Percentiles rank a stretch among this genome's conserved stretches.
Conservation (phyloP, 2,888 invertebrate species). For the Melipona bicolor region DNA sequence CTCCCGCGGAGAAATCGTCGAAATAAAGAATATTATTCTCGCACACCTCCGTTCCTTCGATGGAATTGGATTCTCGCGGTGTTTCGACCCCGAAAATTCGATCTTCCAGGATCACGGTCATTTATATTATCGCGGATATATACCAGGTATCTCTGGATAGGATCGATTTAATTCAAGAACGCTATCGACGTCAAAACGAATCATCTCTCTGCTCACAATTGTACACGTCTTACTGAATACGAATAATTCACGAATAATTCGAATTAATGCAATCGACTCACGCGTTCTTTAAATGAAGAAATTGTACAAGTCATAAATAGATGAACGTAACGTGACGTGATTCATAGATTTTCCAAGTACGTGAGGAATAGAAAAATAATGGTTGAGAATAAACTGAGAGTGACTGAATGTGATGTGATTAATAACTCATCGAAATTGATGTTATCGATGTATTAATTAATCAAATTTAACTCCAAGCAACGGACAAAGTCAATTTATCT, state of each 20-base stretch:
- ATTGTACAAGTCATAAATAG: too few species aligned
- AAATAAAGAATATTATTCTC: slow-evolving; percentile 26
- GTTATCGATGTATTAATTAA: too few species aligned
- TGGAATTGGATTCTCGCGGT: neutral
- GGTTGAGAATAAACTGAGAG: too few species aligned
- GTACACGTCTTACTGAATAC: neutral
- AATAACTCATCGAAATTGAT: too few species aligned
- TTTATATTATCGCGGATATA: neutral
- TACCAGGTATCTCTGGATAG: neutral
- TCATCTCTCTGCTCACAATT: neutral
- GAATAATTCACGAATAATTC: neutral
- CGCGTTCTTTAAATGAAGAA: neutral
- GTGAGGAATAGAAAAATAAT: too few species aligned
- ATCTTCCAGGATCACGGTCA: neutral
- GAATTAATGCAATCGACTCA: neutral
- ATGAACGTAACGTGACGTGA: too few species aligned
- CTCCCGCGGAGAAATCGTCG: slow-evolving; percentile 3
- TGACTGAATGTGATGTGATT: too few species aligned
- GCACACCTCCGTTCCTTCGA: neutral
- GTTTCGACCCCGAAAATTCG: neutral
- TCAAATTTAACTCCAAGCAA: too few species aligned
- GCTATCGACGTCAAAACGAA: too few species aligned
- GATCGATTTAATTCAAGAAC: neutral
- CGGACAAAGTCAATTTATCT: too few species aligned
- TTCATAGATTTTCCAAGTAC: too few species aligned